Evolutionary conservation across 2,888 invertebrate species (phyloP), one percentile per base, ranked within the genome.

Genomic region (Melanargia galathea): DNA sequence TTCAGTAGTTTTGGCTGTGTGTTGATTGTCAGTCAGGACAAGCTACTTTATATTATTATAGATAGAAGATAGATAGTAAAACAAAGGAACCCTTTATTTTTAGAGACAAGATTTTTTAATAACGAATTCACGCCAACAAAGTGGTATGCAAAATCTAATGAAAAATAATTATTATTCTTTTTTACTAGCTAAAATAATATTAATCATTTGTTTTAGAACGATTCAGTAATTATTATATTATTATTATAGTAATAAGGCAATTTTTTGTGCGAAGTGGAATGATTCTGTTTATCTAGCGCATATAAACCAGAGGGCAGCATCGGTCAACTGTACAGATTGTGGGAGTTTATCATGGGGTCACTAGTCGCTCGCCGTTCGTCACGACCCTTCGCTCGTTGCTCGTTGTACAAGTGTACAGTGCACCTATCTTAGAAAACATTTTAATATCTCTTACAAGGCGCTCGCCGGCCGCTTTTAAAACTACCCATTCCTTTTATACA

Each of bases 311-410:
- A 80, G 82, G 78, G 78, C 78, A 72, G 74, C 73, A 79, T 73
- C 81, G 77, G 76, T 80, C 78, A 82, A 78, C 83, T 78, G 71
- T 73, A 38, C 57, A 72, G 84, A 85, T 86, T 86, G 78, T 66
- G 75, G 70, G 73, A 77, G 87, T 82, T 86, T 87, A 88, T 88
- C 88, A 71, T 61, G n/a, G 76, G 88, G 85, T 87, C 86, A 83
- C 52, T 58, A 49, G 59, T 71, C 13, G n/a, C 18, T 60, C 72
- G 59, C 71, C 13, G n/a, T 13, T 60, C 72, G 73, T 71, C 74
- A 69, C 77, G 74, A 75, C 76, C 73, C 69, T 71, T 55, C 24
- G 54, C 62, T 71, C 65, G 68, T 66, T 63, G 64, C 67, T 66
- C 64, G 62, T 20, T 46, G 22, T 46, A 46, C 20, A 43, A 46